These are phyloP conservation scores for Ruditapes philippinarum DNA, from an alignment of 1,140 invertebrate species.

Conservation along the genomic window DNA sequence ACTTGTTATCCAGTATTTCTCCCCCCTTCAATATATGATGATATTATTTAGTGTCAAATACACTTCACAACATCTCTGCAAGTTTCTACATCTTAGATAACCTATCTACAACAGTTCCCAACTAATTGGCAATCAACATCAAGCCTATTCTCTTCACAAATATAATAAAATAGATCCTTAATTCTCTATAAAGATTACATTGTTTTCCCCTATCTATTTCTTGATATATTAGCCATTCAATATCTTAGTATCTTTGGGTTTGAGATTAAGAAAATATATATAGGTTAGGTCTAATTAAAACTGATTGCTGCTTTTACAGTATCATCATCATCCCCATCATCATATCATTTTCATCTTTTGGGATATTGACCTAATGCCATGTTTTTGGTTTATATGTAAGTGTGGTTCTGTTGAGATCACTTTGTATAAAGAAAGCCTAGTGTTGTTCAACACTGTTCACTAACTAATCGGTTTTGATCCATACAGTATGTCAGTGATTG, in stretches of 20 bases:
- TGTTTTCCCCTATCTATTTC: conserved; percentile 39
- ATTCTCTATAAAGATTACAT: conserved; percentile 65
- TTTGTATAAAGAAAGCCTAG: neutral
- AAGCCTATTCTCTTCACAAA: conserved; percentile 34
- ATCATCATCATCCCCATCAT: conserved; percentile 44
- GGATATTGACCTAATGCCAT: conserved; percentile 41
- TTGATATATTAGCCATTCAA: conserved; percentile 43
- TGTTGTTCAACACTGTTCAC: neutral
- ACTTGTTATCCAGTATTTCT: no score
- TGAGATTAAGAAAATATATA: conserved; percentile 33
- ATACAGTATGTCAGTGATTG: neutral
- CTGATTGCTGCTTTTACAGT: conserved; percentile 39
- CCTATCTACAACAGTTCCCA: neutral
- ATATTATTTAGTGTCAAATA: no score
- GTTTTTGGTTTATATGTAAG: neutral
- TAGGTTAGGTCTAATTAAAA: conserved; percentile 46
- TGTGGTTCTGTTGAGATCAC: neutral
- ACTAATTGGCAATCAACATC: conserved; percentile 61
- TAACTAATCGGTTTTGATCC: neutral
- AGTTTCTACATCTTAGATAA: neutral
- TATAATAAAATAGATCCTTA: conserved; percentile 66
- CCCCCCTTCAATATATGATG: no score
- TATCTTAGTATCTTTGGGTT: conserved; percentile 46
- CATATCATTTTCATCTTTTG: conserved; percentile 10
- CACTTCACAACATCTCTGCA: neutral